Percentiles rank a stretch among this genome's conserved stretches.
phyloP scores from a whole-genome alignment of 53 echinoderm and acorn worm genomes.

The Henricia sp. region DNA sequence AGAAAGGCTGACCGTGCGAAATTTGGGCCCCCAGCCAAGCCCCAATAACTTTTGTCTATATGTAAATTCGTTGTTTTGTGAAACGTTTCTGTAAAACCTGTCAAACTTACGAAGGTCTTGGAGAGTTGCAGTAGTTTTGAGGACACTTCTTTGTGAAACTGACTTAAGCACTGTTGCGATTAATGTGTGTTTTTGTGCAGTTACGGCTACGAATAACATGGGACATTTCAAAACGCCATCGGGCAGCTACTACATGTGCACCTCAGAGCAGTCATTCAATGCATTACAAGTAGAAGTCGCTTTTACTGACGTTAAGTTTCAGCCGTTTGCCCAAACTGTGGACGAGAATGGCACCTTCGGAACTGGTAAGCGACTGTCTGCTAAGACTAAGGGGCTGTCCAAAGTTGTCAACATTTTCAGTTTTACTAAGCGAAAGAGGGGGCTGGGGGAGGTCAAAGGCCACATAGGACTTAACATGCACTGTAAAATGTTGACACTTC shows the following conservation, averaged over 20 bases:
- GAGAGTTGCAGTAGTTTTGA: not conserved
- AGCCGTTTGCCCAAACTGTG: conserved; percentile 71
- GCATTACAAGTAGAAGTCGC: conserved; percentile 19
- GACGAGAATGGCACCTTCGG: conserved; percentile 51
- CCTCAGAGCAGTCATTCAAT: conserved; percentile 17
- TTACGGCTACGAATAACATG: conserved; percentile 5
- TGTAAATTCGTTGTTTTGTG: no score
- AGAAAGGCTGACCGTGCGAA: no score
- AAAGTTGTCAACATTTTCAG: not conserved
- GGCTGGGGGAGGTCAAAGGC: no score
- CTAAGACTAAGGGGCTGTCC: not conserved
- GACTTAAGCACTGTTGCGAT: not conserved
- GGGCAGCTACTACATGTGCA: conserved; percentile 68
- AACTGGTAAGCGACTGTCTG: conserved; percentile 50
- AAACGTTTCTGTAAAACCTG: not conserved
- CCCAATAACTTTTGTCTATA: no score
- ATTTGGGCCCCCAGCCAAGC: no score
- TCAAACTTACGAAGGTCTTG: not conserved
- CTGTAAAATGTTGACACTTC: not conserved
- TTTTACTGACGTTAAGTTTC: conserved; percentile 67
- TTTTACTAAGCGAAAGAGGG: no score
- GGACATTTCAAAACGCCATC: not conserved
- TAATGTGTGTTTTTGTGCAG: not conserved
- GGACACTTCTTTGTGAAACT: not conserved
- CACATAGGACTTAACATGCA: no score